A percentile compares a stretch with the other conserved stretches of the same genome.
phyloP scores from a whole-genome alignment of 2,888 invertebrate genomes.

The Spisula subtruncata region DNA sequence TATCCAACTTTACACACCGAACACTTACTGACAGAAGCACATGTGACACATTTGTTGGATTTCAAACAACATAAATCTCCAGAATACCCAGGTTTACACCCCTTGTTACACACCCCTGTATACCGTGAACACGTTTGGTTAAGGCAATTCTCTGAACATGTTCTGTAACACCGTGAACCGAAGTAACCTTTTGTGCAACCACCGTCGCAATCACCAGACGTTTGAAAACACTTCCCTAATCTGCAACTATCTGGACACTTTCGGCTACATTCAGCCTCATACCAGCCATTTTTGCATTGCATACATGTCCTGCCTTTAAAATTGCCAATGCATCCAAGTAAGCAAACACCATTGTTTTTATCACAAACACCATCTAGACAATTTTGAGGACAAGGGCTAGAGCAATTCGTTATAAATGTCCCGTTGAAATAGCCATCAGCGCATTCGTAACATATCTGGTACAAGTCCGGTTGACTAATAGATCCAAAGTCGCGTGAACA shows the following conservation, averaged over 20 bases:
- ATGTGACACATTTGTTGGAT: neutral
- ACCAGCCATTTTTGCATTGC: neutral
- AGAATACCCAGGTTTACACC: neutral
- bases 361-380: constrained; percentile 4
- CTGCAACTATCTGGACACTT: neutral
- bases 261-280: neutral
- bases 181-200: neutral
- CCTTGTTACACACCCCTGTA: neutral
- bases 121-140: neutral
- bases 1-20: neutral
- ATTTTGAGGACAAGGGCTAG: neutral
- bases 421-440: neutral
- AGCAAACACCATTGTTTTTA: neutral
- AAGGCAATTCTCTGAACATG: neutral
- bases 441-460: neutral
- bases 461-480: neutral
- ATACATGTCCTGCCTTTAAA: neutral
- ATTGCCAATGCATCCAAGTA: neutral
- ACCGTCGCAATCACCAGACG: neutral
- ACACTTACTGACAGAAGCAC: neutral
- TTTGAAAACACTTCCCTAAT: neutral
- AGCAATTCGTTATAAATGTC: neutral
- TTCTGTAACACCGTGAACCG: neutral
- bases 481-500: neutral
- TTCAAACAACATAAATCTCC: neutral